Evolutionary conservation across 2,113 vertebrate genomes (phyloP).

Genomic region (Meleagris gallopavo): DNA sequence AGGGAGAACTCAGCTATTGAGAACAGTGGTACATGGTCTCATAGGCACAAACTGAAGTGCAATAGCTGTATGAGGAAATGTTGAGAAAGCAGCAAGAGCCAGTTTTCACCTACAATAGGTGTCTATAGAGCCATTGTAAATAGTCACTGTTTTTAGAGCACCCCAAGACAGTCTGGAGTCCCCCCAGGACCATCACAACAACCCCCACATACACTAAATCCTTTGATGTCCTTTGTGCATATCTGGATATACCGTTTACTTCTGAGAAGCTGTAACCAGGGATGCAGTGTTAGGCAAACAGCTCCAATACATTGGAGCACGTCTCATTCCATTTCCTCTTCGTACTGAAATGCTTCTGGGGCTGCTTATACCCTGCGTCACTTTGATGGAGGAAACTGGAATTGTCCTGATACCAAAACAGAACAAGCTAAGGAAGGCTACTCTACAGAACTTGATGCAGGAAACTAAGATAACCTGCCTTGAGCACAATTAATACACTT

Average conservation of each 20-base stretch:
- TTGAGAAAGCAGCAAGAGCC: neutral
- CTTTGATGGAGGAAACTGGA: neutral
- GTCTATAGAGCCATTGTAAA: neutral
- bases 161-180: neutral
- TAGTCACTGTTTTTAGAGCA: neutral
- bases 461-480: neutral
- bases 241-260: neutral
- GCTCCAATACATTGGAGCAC: neutral
- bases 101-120: neutral
- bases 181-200: neutral
- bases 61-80: neutral
- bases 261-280: neutral
- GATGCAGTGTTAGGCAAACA: too few species aligned
- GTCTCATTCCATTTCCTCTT: neutral
- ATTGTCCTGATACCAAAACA: neutral
- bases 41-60: neutral
- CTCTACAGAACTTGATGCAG: neutral
- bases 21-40: neutral
- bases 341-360: neutral
- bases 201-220: neutral
- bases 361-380: neutral
- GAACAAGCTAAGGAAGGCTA: neutral
- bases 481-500: neutral
- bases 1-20: neutral
- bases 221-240: neutral